These are phyloP conservation scores for Arion vulgaris DNA, from an alignment of 1,140 invertebrate species.

Conservation along the genomic window DNA sequence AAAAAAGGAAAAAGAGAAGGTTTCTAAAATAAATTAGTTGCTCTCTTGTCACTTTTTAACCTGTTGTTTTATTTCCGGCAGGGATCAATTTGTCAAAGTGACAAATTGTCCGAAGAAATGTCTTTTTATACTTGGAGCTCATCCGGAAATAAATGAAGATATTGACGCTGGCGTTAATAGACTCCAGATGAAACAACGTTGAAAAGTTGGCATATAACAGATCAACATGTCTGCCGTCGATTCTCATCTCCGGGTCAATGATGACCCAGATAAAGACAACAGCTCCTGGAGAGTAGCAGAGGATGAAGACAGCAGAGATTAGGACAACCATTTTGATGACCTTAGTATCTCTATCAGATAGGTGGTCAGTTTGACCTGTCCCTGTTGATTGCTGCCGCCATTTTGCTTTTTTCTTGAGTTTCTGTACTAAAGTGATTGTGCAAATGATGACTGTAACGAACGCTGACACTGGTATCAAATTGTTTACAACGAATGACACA, in stretches of 20 bases:
- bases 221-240: background rate
- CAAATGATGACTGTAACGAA: constrained; percentile 23
- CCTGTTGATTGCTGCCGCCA: constrained; percentile 10
- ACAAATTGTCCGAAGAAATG: background rate
- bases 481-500: constrained; percentile 12
- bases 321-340: constrained; percentile 23
- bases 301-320: constrained; percentile 17
- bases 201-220: background rate
- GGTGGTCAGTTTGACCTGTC: background rate
- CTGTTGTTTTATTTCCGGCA: background rate
- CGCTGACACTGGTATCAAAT: background rate
- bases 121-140: constrained; percentile 17
- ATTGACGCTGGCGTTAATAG: background rate
- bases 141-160: constrained; percentile 3
- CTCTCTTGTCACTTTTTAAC: background rate
- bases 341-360: background rate
- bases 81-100: background rate
- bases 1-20: too few species aligned
- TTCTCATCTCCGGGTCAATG: constrained; percentile 11
- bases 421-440: background rate
- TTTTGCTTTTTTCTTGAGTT: constrained; percentile 13
- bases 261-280: constrained; percentile 5
- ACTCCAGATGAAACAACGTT: background rate
- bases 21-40: too few species aligned
- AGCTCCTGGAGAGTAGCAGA: constrained; percentile 8